Conservation (phyloP, 2,888 invertebrate species). For the Endomychus coccineus region DNA sequence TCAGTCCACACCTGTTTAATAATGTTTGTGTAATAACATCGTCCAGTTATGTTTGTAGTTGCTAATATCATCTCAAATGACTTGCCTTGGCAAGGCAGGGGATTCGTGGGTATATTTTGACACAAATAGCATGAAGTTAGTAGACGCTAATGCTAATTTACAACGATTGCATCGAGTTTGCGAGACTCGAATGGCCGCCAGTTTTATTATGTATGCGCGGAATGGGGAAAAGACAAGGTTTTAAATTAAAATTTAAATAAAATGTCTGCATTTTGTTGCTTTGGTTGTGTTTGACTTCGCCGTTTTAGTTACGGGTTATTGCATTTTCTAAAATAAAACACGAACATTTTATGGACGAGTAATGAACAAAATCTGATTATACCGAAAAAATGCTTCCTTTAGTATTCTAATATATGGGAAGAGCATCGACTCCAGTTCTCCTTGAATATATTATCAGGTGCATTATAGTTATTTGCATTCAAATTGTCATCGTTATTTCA, state of each 20-base stretch:
- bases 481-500: too few relatives aligned
- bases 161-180: slow-evolving; percentile 40
- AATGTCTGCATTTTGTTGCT: slow-evolving; percentile 39
- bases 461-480: too few relatives aligned
- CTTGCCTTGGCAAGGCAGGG: slow-evolving; percentile 4
- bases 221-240: slow-evolving; percentile 38
- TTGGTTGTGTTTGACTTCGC: slow-evolving; percentile 25
- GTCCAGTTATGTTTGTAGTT: too few relatives aligned
- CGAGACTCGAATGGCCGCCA: slow-evolving; percentile 32
- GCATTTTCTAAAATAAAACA: slow-evolving; percentile 25
- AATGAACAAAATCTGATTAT: slow-evolving; percentile 28
- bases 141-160: slow-evolving; percentile 45
- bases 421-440: too few relatives aligned
- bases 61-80: slow-evolving; percentile 14
- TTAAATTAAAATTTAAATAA: slow-evolving; percentile 43
- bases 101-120: slow-evolving; percentile 40
- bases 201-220: slow-evolving; percentile 36
- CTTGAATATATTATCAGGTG: too few relatives aligned
- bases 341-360: slow-evolving; percentile 19
- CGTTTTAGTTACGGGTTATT: slow-evolving; percentile 25
- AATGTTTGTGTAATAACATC: too few relatives aligned
- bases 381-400: too few relatives aligned
- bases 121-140: slow-evolving; percentile 43
- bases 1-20: too few relatives aligned
- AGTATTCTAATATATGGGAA: too few relatives aligned